Conservation (phyloP, 2,888 invertebrate genomes). For the Dryococelus australis region DNA sequence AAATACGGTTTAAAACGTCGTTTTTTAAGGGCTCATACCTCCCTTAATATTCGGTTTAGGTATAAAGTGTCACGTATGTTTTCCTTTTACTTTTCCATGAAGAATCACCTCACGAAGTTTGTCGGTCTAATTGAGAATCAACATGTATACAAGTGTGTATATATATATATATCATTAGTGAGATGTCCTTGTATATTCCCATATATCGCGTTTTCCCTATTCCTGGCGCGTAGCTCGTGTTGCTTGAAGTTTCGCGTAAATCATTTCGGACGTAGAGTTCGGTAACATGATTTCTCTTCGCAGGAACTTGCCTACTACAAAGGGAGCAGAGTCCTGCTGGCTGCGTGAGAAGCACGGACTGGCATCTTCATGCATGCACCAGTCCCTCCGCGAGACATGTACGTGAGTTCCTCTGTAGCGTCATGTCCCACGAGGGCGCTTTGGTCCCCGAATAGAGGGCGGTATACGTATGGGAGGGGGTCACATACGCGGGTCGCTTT, state of each 20-base stretch:
- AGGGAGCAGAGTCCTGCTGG: background rate
- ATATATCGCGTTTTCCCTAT: background rate
- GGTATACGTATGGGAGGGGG: no score
- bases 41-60: no score
- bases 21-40: no score
- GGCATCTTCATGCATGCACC: background rate
- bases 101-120: no score
- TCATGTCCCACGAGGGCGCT: background rate
- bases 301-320: background rate
- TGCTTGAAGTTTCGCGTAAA: background rate
- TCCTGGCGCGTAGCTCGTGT: background rate
- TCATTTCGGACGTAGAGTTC: background rate
- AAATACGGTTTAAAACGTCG: no score
- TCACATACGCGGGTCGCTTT: background rate
- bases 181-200: background rate
- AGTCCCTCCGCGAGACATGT: background rate
- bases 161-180: background rate
- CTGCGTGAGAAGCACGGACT: background rate
- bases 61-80: no score
- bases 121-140: no score
- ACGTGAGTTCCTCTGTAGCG: background rate
- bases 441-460: background rate
- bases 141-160: no score
- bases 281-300: background rate
- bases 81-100: no score